Evolutionary conservation across 2,888 invertebrate species (phyloP), one percentile per base, ranked within the genome.

Genomic region (Drosophila prolongata): DNA sequence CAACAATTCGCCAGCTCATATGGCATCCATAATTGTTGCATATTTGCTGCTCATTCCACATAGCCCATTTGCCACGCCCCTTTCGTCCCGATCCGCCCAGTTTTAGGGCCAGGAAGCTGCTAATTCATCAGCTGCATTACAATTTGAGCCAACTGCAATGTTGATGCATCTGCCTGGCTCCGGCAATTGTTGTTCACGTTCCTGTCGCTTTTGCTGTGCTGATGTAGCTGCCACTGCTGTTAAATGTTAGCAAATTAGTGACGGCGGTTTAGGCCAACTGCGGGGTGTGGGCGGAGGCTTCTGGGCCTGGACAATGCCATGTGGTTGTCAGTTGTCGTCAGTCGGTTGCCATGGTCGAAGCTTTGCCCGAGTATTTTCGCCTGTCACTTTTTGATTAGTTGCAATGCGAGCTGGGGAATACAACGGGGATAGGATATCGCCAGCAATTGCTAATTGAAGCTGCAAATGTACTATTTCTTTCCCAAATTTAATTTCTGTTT

Each of bases 201-300:
- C 57, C 24, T 34, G 44, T 27, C 55, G 50, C 27, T 43, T 14
- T 11, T 16, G 42, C 24, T 40, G 42, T n/a, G 52, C 43, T 50
- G 61, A 53, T 66, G 67, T 70, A 69, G 75, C 77, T 78, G 78
- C 70, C 83, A 68, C 50, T 74, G 67, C 80, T 75, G 83, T 83
- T 79, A 79, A 79, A 79, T 82, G 79, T 83, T 83, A 74, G 77
- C 79, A 79, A 79, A 79, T 79, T 83, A 83, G 79, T 80, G 77
- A 77, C 64, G 83, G 83, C 71, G 79, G 79, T 77, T 82, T 79
- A 59, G 66, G 60, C 80, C 75, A 79, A 65, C 70, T 61, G 35
- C 53, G 27, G 16, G n/a, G 34, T 11, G 61, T 42, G 55, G 34
- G 27, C 44, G 52, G 47, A 47, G 64, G 34, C 53, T 13, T 44